Evolutionary conservation across 2,888 invertebrate genomes (phyloP).

Genomic region (Odontocolon sp.): DNA sequence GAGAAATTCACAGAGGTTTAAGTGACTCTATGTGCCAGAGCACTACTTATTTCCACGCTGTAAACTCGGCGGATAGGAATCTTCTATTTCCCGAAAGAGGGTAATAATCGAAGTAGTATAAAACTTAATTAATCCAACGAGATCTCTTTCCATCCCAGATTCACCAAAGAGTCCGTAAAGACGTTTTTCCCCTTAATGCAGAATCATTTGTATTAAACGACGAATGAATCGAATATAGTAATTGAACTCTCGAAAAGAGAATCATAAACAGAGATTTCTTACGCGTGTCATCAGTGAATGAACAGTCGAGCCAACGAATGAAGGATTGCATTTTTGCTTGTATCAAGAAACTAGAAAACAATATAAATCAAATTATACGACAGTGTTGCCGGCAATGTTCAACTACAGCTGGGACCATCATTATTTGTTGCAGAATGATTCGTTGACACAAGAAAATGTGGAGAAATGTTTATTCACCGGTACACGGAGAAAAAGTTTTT

Average conservation of each 20-base stretch:
- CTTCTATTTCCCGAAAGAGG: slow-evolving; percentile 14
- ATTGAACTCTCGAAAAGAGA: slow-evolving; percentile 17
- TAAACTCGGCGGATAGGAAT: slow-evolving; percentile 34
- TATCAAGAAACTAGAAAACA: too few species aligned
- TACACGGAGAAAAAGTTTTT: too few species aligned
- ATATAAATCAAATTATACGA: too few species aligned
- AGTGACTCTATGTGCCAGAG: neutral
- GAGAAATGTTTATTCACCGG: too few species aligned
- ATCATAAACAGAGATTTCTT: too few species aligned
- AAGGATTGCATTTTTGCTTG: too few species aligned
- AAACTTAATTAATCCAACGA: slow-evolving; percentile 38
- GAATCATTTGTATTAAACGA: slow-evolving; percentile 36
- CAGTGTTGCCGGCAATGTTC: too few species aligned
- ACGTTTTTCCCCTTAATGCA: slow-evolving; percentile 29
- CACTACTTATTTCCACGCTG: neutral
- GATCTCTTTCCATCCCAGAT: slow-evolving; percentile 1
- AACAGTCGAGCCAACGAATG: too few species aligned
- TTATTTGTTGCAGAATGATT: too few species aligned
- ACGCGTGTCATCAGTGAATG: too few species aligned
- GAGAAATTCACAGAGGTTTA: neutral
- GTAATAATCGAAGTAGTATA: slow-evolving; percentile 7
- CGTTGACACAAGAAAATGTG: too few species aligned
- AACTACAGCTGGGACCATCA: too few species aligned
- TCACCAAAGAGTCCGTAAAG: neutral
- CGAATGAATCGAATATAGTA: slow-evolving; percentile 34